Conservation (phyloP, 2,797 vertebrate species). For the Percopsis omiscomaycus region DNA sequence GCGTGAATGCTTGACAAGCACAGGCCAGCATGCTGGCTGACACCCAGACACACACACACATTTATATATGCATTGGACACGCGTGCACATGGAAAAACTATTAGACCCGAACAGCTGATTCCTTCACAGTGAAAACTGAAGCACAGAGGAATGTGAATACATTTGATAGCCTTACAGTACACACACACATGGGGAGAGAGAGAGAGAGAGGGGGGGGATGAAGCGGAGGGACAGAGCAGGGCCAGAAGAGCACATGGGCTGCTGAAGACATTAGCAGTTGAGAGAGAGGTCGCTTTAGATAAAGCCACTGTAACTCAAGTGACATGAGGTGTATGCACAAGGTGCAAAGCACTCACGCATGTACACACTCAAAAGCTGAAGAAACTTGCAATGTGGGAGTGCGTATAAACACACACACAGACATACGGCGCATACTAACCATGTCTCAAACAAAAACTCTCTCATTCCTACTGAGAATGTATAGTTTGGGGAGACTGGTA, state of each 20-base stretch:
- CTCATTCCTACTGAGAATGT: conserved; percentile 17
- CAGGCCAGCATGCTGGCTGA: not conserved
- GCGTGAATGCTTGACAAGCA: not conserved
- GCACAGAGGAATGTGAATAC: not conserved
- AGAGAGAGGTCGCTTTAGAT: conserved; percentile 60
- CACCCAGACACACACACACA: not conserved
- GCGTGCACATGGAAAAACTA: conserved; percentile 23
- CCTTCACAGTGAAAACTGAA: conserved; percentile 13
- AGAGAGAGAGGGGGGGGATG: conserved; percentile 15
- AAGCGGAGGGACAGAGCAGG: conserved; percentile 29
- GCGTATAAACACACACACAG: conserved; percentile 6
- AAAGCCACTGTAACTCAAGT: conserved; percentile 51
- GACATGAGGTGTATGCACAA: conserved; percentile 20
- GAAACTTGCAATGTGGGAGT: too few species aligned
- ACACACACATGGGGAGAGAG: conserved; percentile 4
- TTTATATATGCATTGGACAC: not conserved
- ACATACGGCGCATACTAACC: conserved; percentile 26
- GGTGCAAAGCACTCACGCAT: not conserved
- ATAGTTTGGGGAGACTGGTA: conserved; percentile 20
- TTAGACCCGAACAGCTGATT: conserved; percentile 49
- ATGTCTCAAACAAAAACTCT: conserved; percentile 1
- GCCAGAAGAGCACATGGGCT: conserved; percentile 29
- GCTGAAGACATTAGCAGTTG: conserved; percentile 73
- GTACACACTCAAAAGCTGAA: conserved; percentile 8
- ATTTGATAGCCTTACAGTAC: conserved; percentile 10